Base-by-base conservation (phyloP, 2,113 vertebrate genomes). In the Drymodes brunneopygia region DNA sequence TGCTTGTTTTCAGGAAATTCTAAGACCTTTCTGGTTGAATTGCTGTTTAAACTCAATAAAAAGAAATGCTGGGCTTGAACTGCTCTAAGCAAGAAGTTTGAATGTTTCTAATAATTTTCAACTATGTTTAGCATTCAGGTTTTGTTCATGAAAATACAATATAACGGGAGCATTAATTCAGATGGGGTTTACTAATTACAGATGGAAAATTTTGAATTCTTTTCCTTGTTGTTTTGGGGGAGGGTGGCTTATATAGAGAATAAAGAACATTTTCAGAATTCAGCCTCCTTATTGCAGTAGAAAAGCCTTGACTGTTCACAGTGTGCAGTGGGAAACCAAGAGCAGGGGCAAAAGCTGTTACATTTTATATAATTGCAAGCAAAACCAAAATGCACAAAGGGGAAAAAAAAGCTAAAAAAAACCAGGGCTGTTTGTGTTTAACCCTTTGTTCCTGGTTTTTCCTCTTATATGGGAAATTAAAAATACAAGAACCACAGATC, bases 111-210 rank as follows among this genome's bases (percentile, higher is more conserved):
- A 48, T 28, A 4, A 19, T 50, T 67, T 54, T 71, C 65, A 35
- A 11, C 24, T 27, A 35, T 1, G 0, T 73, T 57, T 83, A 61
- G 21, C 8, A 35, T 21, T 51, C 36, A 75, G 22, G 4, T 22
- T 70, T 83, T 79, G 10, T 17, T 74, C 7, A 7, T 48, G 42
- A 80, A 87, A 71, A 38, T 42, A 10, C 15, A 71, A 6, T 31
- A 7, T 9, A n/a, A 29, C 0, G 0, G 8, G 36, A 66, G 7
- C 11, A 33, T 6, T 42, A 84, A 44, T 66, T n/a, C 47, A 57
- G 28, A 24, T n/a, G 10, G 47, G 20, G 7, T 72, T 82, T 75
- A 35, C 18, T 51, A 28, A 33, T 44, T 45, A 40, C 10, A 86
- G 35, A 20, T 80, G 47, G 21, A 82, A 74, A 51, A 17, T 7